Evolutionary conservation across 2,113 vertebrate genomes (phyloP), one percentile per base, ranked within the genome.

Genomic region (Clarias magur): DNA sequence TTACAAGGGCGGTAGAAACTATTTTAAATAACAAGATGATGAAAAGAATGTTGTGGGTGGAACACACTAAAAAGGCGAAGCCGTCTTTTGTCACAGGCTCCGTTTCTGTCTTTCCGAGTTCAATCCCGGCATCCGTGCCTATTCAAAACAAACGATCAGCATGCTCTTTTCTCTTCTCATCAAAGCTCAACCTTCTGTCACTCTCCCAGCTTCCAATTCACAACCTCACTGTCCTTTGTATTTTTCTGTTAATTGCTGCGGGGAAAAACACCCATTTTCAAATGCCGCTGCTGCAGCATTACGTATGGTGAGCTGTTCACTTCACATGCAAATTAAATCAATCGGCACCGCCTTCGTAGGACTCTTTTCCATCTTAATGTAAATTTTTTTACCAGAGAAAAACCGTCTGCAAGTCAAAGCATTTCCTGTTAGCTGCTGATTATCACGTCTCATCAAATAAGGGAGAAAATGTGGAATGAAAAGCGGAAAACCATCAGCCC

Each of bases 11-110:
- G 75, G 80, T 27, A 23, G 42, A 25, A 48, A 42, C 72, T 25
- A 23, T 53, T 75, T 75, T 75, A 75, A 75, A 75, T 53, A 75
- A 75, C 42, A 75, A 15, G 42, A 75, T 25, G 72, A 75, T 75
- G 42, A 75, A 75, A 88, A 72, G 68, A 85, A 85, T 84, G 80
- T 42, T 80, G 83, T 63, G 75, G 86, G 88, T n/a, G 86, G 65
- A 57, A 57, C 70, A 80, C 84, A 84, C 9, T 63, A 65, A 73
- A 65, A 57, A 54, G 57, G 67, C 73, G 17, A 76, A 83, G 48
- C 1, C n/a, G 63, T 65, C 83, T 86, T 88, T 88, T 88, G 80
- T 89, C n/a, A 11, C 54, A 19, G 23, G 63, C 67, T 70, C 73
- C 48, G 67, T 79, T 83, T 59, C 54, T 60, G 65, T 63, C 67